Evolutionary conservation across 2,797 vertebrate genomes (phyloP), one percentile per base, ranked within the genome.

Genomic region (Neoniphon sammara): DNA sequence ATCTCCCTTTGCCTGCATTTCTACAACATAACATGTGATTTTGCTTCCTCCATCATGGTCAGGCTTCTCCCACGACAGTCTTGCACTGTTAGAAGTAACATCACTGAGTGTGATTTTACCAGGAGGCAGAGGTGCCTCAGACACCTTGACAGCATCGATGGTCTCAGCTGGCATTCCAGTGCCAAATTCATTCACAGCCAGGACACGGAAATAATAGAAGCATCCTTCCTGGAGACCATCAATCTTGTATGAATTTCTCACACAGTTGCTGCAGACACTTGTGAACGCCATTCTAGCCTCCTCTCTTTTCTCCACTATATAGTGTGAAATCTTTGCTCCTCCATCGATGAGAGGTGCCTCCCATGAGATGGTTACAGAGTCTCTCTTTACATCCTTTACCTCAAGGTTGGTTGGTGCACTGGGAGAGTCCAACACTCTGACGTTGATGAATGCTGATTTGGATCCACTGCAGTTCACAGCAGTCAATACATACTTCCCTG

Each of bases 21-120:
- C 97, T 58, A 99, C 94, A 73, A 95, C 74, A 80, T 99, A 99
- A 76, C 94, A 87, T 82, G 94, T 95, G 82, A 99, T 97, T 95
- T 97, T 98, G 91, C 97, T 99, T 79, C 98, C 98, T 82, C 98
- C 98, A 84, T 99, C 98, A 30, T 96, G 95, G 67, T 96, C 97
- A 74, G 98, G 97, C 83, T 97, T 99, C 83, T 98, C 97, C 98
- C 98, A 99, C 82, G 95, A 94, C 85, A 99, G 91, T 75, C 91
- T 96, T 72, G 92, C 95, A 89, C 93, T 96, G 81, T 92, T 94
- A 31, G 90, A 91, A 74, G 96, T 97, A 81, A 98, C 95, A 69
- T 98, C 96, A 39, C 95, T 87, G 55, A 98, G 88, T 77, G 93
- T 87, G 18, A 99, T 93, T 91, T 97, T 98, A 74, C 96, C 96